Evolutionary conservation across 2,113 vertebrate genomes (phyloP), one percentile per base, ranked within the genome.

Genomic region (Myxocyprinus asiaticus): DNA sequence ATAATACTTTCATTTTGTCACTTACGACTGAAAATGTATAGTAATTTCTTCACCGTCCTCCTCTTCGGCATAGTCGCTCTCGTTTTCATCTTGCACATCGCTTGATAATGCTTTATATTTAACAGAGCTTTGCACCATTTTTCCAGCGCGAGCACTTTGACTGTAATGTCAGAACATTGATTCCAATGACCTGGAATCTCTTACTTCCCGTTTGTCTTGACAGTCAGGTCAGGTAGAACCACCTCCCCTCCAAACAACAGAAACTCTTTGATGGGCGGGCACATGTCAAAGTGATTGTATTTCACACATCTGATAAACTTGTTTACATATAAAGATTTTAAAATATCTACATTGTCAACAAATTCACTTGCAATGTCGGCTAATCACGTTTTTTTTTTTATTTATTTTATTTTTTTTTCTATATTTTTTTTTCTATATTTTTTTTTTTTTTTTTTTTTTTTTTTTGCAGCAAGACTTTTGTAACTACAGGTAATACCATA

Each of bases 11-110:
- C 33, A 7, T 53, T 15, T 47, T 15, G 4, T 76, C 64, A 85
- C 87, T 88, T 82, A 88, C 87, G 65, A 22, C 7, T 58, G 43
- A 0, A 82, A 48, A 73, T 82, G 68, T 17, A 84, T 80, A 0
- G 77, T 73, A 59, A 80, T 83, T 61, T 81, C 66, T 0, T 83
- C 82, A 7, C 78, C 70, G 3, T 81, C 80, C 9, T 81, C 81
- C 15, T 65, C 80, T 8, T 68, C 66, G 3, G 4, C 56, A 22
- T 0, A 33, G 2, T 69, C 63, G 22, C 61, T 42, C 43, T 62
- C 67, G 45, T 11, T 62, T 44, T 78, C 85, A 5, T 81, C 77
- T 4, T n/a, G 53, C 14, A 45, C 10, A 33, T 83, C 72, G 6
- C 55, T 66, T 4, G 73, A 15, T 3, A 88, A 11, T 63, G 75